Evolutionary conservation across 2,888 invertebrate genomes (phyloP).

Genomic region (Lasius platythorax): DNA sequence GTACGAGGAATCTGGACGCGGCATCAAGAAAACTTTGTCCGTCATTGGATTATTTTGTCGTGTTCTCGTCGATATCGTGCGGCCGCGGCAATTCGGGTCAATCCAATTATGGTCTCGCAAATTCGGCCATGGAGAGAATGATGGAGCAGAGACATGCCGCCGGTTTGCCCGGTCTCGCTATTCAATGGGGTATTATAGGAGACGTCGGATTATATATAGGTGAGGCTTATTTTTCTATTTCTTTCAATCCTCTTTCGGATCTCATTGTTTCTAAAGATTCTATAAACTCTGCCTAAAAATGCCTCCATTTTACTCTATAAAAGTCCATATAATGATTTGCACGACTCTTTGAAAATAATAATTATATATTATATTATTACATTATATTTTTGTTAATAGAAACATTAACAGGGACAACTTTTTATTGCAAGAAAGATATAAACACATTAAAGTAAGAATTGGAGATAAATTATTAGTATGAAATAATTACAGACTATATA

Average conservation of each 20-base stretch:
- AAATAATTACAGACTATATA: no score
- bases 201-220: constrained; percentile 93
- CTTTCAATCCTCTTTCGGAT: background rate
- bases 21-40: constrained; percentile 93
- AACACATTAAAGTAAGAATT: no score
- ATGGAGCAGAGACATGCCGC: constrained; percentile 94
- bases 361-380: no score
- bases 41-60: constrained; percentile 96
- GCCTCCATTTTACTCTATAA: background rate
- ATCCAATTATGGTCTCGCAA: constrained; percentile 98
- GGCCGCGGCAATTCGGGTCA: constrained; percentile 99
- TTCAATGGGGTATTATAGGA: constrained; percentile 99
- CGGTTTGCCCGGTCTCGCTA: constrained; percentile 95
- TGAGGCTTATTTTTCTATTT: background rate
- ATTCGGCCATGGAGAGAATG: constrained; percentile 98
- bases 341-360: no score
- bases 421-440: no score
- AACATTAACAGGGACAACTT: no score
- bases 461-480: no score
- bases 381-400: no score
- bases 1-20: constrained; percentile 93
- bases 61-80: constrained; percentile 98
- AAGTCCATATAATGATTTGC: no score
- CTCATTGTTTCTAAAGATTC: background rate
- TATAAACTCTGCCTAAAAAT: background rate